Base-by-base conservation (phyloP, 2,113 vertebrate species). In the Lagopus muta region DNA sequence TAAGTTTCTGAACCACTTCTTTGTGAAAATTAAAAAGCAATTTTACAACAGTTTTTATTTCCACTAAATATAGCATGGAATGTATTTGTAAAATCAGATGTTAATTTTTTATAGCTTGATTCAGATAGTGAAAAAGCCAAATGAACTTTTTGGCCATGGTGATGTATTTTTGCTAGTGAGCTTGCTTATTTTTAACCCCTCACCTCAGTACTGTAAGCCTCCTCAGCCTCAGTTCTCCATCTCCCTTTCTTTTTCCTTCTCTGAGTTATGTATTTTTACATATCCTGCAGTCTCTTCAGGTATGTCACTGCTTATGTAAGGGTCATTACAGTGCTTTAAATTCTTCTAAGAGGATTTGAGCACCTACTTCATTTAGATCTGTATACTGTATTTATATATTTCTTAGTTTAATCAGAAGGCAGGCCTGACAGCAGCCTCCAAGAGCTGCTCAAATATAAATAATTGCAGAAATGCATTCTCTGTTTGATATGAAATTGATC, bases 251-350 rank as follows among this genome's bases (percentile, higher is more conserved):
- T 90, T 86, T 70, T 82, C 38, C 42, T 76, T 0, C 57, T 38
- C 0, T 0, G 13, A 85, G 22, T 89, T 64, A 38, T 0, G 0
- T 83, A 13, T 11, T 65, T 82, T 74, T 55, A 36, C 50, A 64
- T 55, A 50, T 48, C 28, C 70, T 91, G 4, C 36, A 64, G 0
- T 50, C 19, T 88, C 25, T 36, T 89, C 43, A 12, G 28, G 47
- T 76, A 50, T 40, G 64, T 32, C 42, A 42, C 42, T 67, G 14
- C 12, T 54, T 76, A 2, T 62, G 4, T 48, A 38, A 76, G 72
- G n/a, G 21, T 34, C 9, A 4, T 67, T 81, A n/a, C 10, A 73
- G 13, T 50, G 20, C 42, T 74, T 89, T 86, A 54, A 80, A 74
- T 74, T 43, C 42, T 94, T n/a, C 12, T 18, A 21, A 52, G 45